Evolutionary conservation across 1,140 invertebrate species (phyloP).

Genomic region (Papilio glaucus): DNA sequence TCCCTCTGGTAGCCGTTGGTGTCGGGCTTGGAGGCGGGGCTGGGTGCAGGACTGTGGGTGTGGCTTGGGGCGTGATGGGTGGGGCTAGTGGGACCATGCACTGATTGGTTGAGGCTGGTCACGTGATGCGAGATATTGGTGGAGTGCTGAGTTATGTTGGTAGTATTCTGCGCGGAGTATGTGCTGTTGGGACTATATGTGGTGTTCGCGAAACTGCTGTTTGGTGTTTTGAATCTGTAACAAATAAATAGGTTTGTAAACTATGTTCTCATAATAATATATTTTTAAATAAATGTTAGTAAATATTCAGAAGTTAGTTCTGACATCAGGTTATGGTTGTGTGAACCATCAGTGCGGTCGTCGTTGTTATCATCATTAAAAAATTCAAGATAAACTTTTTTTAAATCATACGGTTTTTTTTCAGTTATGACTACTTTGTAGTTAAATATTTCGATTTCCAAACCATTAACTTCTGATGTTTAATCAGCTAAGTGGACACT

Average conservation of each 20-base stretch:
- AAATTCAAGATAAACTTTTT: too few species aligned
- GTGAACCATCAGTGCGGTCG: slow-evolving; percentile 32
- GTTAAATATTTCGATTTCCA: too few species aligned
- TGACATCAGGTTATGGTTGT: slow-evolving; percentile 4
- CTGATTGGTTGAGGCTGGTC: slow-evolving; percentile 45
- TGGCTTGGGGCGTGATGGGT: slow-evolving; percentile 24
- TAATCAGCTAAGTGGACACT: too few species aligned
- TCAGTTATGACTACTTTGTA: too few species aligned
- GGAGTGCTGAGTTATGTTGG: slow-evolving; percentile 40
- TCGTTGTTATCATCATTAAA: slow-evolving; percentile 13
- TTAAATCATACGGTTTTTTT: too few species aligned
- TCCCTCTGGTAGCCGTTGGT: slow-evolving; percentile 54
- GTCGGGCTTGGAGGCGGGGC: slow-evolving; percentile 26
- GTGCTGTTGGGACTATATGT: slow-evolving; percentile 78
- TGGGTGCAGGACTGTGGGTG: slow-evolving; percentile 14
- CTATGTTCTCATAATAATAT: neutral
- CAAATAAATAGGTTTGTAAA: neutral
- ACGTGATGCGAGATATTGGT: slow-evolving; percentile 49
- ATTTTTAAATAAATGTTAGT: neutral
- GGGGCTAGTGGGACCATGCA: slow-evolving; percentile 44
- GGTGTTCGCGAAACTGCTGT: slow-evolving; percentile 74
- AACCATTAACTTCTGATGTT: too few species aligned
- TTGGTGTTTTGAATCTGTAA: slow-evolving; percentile 70
- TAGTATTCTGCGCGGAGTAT: slow-evolving; percentile 55
- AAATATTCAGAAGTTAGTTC: neutral